Conservation (phyloP, 2,113 vertebrate genomes). For the Poeciliopsis retropinna region DNA sequence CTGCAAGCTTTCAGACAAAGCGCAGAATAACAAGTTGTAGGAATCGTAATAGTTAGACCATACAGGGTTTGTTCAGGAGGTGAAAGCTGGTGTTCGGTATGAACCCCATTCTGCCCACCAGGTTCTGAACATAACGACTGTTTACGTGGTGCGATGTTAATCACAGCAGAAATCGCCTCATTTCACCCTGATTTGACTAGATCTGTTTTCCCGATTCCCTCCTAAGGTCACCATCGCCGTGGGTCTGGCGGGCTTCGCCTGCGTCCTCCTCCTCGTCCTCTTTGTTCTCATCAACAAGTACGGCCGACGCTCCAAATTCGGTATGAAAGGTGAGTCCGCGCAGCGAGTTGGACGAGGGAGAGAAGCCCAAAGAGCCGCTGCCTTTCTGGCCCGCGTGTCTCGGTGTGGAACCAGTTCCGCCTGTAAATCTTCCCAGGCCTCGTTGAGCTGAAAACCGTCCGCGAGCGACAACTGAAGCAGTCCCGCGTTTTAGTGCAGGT, state of each 20-base stretch:
- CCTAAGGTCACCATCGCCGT: conserved; percentile 96
- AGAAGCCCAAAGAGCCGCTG: conserved; percentile 16
- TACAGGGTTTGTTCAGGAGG: too few species aligned
- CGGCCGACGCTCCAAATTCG: conserved; percentile 94
- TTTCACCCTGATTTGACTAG: background rate
- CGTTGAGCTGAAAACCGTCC: conserved; percentile 34
- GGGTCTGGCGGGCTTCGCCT: conserved; percentile 93
- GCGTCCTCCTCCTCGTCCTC: conserved; percentile 92
- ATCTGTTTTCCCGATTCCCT: background rate
- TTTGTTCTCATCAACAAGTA: conserved; percentile 99
- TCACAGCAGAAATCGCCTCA: background rate
- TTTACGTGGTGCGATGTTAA: background rate
- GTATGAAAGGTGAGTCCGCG: conserved; percentile 93
- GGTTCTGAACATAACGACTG: background rate
- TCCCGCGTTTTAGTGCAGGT: conserved; percentile 13
- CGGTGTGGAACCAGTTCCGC: conserved; percentile 14
- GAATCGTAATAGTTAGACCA: too few species aligned
- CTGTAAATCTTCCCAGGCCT: conserved; percentile 31
- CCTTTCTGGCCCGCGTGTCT: conserved; percentile 55
- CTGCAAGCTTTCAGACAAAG: too few species aligned
- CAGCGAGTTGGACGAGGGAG: conserved; percentile 9
- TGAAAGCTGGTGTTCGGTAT: too few species aligned
- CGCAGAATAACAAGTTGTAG: too few species aligned
- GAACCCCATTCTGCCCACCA: too few species aligned
- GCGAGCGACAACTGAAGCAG: conserved; percentile 14